Base-by-base conservation (phyloP, 2,797 vertebrate genomes). In the Sebastiscus tertius region DNA sequence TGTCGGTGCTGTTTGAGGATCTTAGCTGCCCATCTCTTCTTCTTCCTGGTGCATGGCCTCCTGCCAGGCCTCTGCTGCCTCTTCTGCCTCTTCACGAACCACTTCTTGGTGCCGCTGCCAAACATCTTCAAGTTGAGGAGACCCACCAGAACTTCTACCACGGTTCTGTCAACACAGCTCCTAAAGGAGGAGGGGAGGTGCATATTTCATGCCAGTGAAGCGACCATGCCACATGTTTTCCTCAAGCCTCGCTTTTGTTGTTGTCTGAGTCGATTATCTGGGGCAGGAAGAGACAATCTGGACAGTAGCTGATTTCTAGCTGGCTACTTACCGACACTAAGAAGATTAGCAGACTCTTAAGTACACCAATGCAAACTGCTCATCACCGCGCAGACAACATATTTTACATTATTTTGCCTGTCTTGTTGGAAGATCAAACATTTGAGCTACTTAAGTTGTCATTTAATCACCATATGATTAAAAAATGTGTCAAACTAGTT, bases 271-370 rank as follows among this genome's bases (percentile, higher is more conserved):
- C 42, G 91, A 90, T 95, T 94, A 93, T 93, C 90, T 92, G 93
- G 90, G 93, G 79, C 93, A 95, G 90, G 94, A 94, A 88, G 92
- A 93, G 91, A 93, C 94, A 90, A 94, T 96, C 96, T 96, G 97
- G 95, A 95, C 95, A 90, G 87, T 87, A 86, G 92, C 94, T 95
- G 92, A 94, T 93, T 92, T 90, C 93, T 94, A 94, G 94, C 92
- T 80, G 91, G 89, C 92, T 94, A 95, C 95, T 95, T 95, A 94
- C 85, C 75, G 84, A 91, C 90, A 87, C 91, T 97, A 97, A 98
- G 97, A 97, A 97, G 97, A 98, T 98, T 97, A 96, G 31, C 46
- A 92, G 93, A 84, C 82, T 83, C 90, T 93, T 96, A 95, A 96
- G 95, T 93, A 95, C 93, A 91, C 94, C 93, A 87, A 91, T 93